Evolutionary conservation across 2,888 invertebrate species (phyloP), one percentile per base, ranked within the genome.

Genomic region (Ectemnius continuus): DNA sequence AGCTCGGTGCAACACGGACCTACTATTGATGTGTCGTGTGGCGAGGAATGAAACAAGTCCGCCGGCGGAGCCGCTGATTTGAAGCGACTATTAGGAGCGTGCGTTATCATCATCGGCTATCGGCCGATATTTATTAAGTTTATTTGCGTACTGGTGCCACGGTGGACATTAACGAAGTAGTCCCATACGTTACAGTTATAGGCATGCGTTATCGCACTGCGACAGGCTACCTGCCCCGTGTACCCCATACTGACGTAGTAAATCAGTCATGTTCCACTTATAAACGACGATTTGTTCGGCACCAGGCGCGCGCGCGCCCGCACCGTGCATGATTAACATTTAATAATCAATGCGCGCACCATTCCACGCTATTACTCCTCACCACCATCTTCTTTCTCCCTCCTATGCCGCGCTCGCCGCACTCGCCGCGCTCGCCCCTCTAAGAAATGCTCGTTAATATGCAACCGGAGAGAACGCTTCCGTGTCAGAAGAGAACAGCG

Each of bases 91-190:
- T 52, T 52, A 52, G 52, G 36, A 8, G 6, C 16, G n/a, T 52
- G 52, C 14, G 52, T 52, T 52, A 52, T 52, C 52, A 16, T 16
- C n/a, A 16, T 16, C 16, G 52, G 52, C 16, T 52, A 52, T 52
- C 52, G 16, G 6, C 4, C 52, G 52, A 36, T 52, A 16, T 52
- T 52, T 52, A 52, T 52, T 52, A 52, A 52, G n/a, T 52, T 52
- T 52, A 52, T 52, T 52, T 52, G 52, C 52, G 13, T 13, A 13
- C 52, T 13, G 52, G 36, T 16, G 52, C 52, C 52, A 16, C 52
- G 16, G 52, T 52, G 52, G 52, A 52, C 52, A 52, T 52, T 52
- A 52, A 52, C 52, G 52, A 52, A 52, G 52, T 16, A 52, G 52
- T 52, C 52, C 16, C 52, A 52, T 52, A 16, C 52, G 52, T 52